Evolutionary conservation across 1,140 invertebrate genomes (phyloP).

Genomic region (Thaumatotibia leucotreta): DNA sequence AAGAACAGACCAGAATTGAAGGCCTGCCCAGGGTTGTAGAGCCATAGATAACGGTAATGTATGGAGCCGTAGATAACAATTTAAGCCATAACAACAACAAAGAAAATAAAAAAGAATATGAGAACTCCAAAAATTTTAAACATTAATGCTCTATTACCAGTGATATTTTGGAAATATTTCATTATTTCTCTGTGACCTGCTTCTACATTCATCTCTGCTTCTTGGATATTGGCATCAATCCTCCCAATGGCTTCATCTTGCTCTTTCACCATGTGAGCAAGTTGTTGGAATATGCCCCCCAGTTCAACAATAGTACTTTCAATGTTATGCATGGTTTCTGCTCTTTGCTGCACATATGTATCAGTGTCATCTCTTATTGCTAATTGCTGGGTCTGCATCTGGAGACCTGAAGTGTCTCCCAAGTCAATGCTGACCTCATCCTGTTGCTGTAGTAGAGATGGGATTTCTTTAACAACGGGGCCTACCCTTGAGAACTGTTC

Average conservation of each 20-base stretch:
- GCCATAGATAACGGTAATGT: no score
- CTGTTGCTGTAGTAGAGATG: conserved; percentile 81
- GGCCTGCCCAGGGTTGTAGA: no score
- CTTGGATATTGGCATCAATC: conserved; percentile 98
- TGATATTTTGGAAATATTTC: conserved; percentile 98
- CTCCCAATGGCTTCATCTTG: conserved; percentile 99
- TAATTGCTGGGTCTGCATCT: conserved; percentile 78
- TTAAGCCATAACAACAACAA: conserved; percentile 95
- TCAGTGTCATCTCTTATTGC: conserved; percentile 91
- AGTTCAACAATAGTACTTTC: conserved; percentile 99
- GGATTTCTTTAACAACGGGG: conserved; percentile 82
- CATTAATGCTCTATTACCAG: conserved; percentile 99
- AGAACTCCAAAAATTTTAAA: conserved; percentile 99
- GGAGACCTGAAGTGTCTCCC: conserved; percentile 72
- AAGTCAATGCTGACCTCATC: conserved; percentile 88
- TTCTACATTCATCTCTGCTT: conserved; percentile 97
- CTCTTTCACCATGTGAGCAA: conserved; percentile 99
- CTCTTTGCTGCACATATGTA: conserved; percentile 92
- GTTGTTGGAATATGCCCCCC: conserved; percentile 98
- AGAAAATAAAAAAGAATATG: conserved; percentile 99
- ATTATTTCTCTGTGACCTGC: conserved; percentile 97
- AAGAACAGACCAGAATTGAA: no score
- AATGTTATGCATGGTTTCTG: conserved; percentile 99
- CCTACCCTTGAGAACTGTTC: conserved; percentile 95
- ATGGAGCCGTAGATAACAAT: conserved; percentile 13